Base-by-base conservation (phyloP, 2,797 vertebrate genomes). In the Harpagifer antarcticus region DNA sequence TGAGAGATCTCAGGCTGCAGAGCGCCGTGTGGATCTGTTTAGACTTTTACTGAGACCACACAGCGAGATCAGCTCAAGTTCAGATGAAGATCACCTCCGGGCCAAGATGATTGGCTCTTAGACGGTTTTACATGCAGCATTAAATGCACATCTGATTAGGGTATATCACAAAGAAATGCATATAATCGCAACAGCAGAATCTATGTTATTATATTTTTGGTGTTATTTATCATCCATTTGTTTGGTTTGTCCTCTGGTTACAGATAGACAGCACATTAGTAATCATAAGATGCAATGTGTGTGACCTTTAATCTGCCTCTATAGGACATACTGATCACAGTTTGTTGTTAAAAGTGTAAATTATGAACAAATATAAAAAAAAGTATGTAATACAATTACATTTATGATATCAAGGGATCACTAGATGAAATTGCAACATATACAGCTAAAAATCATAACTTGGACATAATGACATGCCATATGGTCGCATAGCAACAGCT, bases 31-130 rank as follows among this genome's bases (percentile, higher is more conserved):
- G 89, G 91, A 93, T 94, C 93, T 94, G 91, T 93, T 94, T 88
- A 89, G 91, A 93, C 90, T 93, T 94, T 92, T 88, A 89, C 90
- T 85, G 88, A 92, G 92, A 94, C 92, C 91, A 92, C 93, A 93
- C 92, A 89, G 87, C 61, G 78, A 88, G 92, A 94, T 92, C 82
- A 89, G 88, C 86, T 84, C 82, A 77, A 91, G 84, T 91, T 91
- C 80, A 89, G 81, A 86, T 81, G 86, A 88, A 88, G 84, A 93
- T 92, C 86, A 86, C 89, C 86, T 87, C 77, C 86, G 71, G 90
- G 90, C 84, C 80, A 74, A 84, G 81, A 93, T 91, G 90, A 92
- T 88, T 87, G 86, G 83, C 84, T 84, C 80, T 85, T 80, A 80
- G 69, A 64, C 10, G 49, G 78, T 88, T 91, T 88, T 80, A 84